phyloP scores from a whole-genome alignment of 1,140 invertebrate species.

The Epicauta chinensis region DNA sequence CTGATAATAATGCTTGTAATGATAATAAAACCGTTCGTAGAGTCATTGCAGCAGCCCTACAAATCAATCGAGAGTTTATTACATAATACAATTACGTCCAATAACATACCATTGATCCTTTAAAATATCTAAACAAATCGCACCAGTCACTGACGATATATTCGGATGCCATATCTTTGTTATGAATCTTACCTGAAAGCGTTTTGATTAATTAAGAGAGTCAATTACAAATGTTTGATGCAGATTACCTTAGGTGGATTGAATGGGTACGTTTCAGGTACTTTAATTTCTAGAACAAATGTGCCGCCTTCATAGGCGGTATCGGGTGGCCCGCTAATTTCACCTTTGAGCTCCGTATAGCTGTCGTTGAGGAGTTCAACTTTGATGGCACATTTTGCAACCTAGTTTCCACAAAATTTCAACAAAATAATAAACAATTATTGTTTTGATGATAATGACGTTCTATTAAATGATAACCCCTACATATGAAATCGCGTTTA shows the following conservation, averaged over 20 bases:
- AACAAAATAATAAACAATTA: constrained; percentile 1
- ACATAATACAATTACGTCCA: background rate
- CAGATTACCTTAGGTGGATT: constrained; percentile 89
- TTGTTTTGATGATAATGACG: constrained; percentile 7
- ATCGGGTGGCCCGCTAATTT: constrained; percentile 89
- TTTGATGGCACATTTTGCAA: constrained; percentile 86
- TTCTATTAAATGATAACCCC: constrained; percentile 10
- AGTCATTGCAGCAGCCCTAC: constrained; percentile 96
- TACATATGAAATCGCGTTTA: background rate
- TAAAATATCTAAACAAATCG: constrained; percentile 97
- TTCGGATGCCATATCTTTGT: constrained; percentile 99
- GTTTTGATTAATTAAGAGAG: background rate
- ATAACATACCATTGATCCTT: constrained; percentile 61
- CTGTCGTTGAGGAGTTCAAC: constrained; percentile 87
- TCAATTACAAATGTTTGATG: background rate
- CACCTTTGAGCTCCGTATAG: constrained; percentile 85
- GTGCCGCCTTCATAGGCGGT: constrained; percentile 95
- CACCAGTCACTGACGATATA: constrained; percentile 97
- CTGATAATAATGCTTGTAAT: constrained; percentile 83
- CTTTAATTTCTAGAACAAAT: constrained; percentile 93
- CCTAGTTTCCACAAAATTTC: constrained; percentile 59
- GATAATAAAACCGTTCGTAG: constrained; percentile 91
- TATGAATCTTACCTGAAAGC: constrained; percentile 75
- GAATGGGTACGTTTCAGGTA: constrained; percentile 99
- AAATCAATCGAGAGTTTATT: background rate